Percentiles rank a stretch among this genome's conserved stretches.
These are phyloP conservation scores for Ictalurus punctatus DNA, from an alignment of 2,113 vertebrate genomes.

Conservation along the genomic window DNA sequence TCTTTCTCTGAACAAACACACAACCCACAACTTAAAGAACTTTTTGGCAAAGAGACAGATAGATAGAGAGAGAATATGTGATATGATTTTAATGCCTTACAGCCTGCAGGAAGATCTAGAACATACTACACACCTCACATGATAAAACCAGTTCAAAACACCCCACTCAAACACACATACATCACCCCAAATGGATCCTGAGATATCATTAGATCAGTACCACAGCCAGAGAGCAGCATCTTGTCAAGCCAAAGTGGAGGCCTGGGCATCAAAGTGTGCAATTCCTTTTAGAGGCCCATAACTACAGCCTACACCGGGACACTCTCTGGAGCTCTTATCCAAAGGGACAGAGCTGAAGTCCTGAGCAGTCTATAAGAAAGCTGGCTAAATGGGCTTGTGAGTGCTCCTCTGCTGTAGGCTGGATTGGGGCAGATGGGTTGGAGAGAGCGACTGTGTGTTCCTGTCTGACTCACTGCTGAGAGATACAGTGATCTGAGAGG, in stretches of 20 bases:
- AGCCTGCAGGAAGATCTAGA: neutral
- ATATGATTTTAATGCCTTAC: slow-evolving; percentile 8
- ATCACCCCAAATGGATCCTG: slow-evolving; percentile 29
- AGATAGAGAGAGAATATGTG: slow-evolving; percentile 16
- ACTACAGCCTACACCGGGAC: slow-evolving; percentile 24
- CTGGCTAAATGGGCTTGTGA: slow-evolving; percentile 40
- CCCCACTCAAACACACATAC: slow-evolving; percentile 2
- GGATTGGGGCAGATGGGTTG: slow-evolving; percentile 30
- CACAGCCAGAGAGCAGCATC: slow-evolving; percentile 40
- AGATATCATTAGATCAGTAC: slow-evolving; percentile 45
- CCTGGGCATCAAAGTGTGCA: slow-evolving; percentile 42
- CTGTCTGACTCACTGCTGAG: slow-evolving; percentile 35
- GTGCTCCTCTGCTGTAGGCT: slow-evolving; percentile 27
- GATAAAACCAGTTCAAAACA: slow-evolving; percentile 9
- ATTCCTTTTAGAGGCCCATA: slow-evolving; percentile 41
- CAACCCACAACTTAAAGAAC: neutral
- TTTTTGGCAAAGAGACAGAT: slow-evolving; percentile 45
- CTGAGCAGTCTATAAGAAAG: slow-evolving; percentile 38
- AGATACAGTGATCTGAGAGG: slow-evolving; percentile 14
- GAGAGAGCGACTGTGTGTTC: slow-evolving; percentile 11
- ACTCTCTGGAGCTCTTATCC: slow-evolving; percentile 42
- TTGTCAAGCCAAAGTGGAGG: slow-evolving; percentile 34
- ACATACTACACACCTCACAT: neutral
- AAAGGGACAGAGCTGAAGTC: slow-evolving; percentile 40
- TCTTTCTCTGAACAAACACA: slow-evolving; percentile 52